phyloP scores from a whole-genome alignment of 2,888 invertebrate species.

The Plebejus argus region DNA sequence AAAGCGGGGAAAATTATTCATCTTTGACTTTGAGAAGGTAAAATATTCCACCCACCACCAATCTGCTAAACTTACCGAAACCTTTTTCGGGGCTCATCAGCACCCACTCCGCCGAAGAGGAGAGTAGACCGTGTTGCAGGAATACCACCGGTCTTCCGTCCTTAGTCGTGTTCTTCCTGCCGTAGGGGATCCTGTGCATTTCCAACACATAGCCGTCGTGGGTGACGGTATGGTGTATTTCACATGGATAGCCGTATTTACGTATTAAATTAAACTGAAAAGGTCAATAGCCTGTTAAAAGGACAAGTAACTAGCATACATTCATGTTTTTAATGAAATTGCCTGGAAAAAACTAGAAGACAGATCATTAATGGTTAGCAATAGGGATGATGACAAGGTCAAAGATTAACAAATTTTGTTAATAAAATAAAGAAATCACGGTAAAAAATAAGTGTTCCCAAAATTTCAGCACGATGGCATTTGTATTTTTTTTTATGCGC shows the following conservation, averaged over 20 bases:
- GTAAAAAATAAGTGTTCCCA: too few relatives aligned
- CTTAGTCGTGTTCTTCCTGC: constrained; percentile 50
- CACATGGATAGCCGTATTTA: constrained; percentile 85
- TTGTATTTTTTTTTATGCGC: too few relatives aligned
- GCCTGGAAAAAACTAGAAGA: not conserved
- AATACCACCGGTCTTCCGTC: constrained; percentile 79
- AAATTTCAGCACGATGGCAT: too few relatives aligned
- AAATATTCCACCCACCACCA: too few relatives aligned
- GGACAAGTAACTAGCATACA: not conserved
- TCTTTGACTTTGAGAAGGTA: too few relatives aligned
- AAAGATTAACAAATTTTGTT: too few relatives aligned
- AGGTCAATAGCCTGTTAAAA: not conserved
- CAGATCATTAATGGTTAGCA: not conserved
- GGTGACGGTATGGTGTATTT: constrained; percentile 86
- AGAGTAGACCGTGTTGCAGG: constrained; percentile 90
- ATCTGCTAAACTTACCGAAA: constrained; percentile 70
- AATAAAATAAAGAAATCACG: too few relatives aligned
- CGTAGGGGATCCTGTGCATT: constrained; percentile 88
- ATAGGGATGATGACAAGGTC: too few relatives aligned
- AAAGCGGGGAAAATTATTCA: too few relatives aligned
- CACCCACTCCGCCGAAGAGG: constrained; percentile 90
- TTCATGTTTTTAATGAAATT: not conserved
- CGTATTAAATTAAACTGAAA: constrained; percentile 62
- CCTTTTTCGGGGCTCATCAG: constrained; percentile 84
- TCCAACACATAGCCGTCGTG: constrained; percentile 91